These are phyloP conservation scores for Mungos mungo DNA, from an alignment of 2,113 vertebrate species.

Conservation along the genomic window DNA sequence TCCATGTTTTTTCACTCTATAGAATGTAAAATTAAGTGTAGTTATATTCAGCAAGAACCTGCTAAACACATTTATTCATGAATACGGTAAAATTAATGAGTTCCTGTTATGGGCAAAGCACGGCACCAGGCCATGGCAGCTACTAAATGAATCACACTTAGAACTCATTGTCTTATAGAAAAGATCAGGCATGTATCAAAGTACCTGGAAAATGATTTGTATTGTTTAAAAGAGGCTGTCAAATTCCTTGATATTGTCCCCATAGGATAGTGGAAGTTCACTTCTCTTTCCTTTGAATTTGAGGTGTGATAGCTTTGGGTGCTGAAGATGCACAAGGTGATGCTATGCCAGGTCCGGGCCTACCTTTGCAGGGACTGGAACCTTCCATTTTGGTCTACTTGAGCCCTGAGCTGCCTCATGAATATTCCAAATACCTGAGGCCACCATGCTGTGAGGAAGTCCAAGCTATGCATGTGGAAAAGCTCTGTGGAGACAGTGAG, in stretches of 20 bases:
- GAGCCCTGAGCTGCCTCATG: background rate
- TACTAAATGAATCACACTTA: background rate
- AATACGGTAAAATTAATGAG: background rate
- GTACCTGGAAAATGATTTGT: background rate
- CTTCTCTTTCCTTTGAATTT: background rate
- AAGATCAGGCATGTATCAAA: background rate
- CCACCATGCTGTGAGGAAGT: background rate
- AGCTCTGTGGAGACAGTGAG: background rate
- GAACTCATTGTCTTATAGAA: background rate
- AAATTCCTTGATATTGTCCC: background rate
- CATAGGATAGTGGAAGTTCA: background rate
- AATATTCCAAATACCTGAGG: background rate
- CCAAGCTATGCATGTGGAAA: background rate
- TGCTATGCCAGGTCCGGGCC: background rate
- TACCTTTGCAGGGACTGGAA: background rate
- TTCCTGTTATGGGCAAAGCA: background rate
- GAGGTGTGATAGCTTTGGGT: background rate
- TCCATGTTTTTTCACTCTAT: background rate
- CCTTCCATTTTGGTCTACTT: background rate
- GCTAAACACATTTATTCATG: background rate
- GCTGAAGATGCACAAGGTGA: background rate
- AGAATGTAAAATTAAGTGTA: background rate
- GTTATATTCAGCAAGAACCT: background rate
- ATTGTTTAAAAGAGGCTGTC: background rate
- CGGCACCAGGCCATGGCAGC: background rate